Evolutionary conservation across 2,888 invertebrate genomes (phyloP).

Genomic region (Neocrepidodera transversa): DNA sequence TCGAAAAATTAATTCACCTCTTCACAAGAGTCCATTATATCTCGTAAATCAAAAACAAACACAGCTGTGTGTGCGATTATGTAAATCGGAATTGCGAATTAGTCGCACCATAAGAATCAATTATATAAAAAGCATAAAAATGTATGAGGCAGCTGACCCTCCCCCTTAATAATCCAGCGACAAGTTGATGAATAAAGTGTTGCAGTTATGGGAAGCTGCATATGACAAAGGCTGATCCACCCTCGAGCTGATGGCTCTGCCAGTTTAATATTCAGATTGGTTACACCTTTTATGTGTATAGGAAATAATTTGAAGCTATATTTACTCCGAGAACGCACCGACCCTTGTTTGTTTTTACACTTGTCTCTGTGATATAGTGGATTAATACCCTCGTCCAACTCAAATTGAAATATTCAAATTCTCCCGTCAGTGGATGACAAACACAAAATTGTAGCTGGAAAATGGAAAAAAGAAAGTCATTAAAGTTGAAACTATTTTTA

Average conservation of each 20-base stretch:
- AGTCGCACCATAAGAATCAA: constrained; percentile 50
- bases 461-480: constrained; percentile 22
- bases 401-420: constrained; percentile 30
- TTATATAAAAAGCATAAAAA: constrained; percentile 57
- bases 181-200: constrained; percentile 60
- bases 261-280: constrained; percentile 62
- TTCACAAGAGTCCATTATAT: constrained; percentile 33
- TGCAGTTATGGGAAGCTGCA: constrained; percentile 60
- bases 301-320: constrained; percentile 60
- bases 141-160: constrained; percentile 58
- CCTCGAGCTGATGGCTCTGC: constrained; percentile 22
- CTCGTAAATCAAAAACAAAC: constrained; percentile 42
- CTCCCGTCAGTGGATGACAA: constrained; percentile 22
- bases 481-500: background rate
- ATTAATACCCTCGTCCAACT: constrained; percentile 53
- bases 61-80: constrained; percentile 46
- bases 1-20: constrained; percentile 28
- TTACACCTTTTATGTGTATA: constrained; percentile 62
- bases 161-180: constrained; percentile 58
- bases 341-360: constrained; percentile 62
- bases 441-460: constrained; percentile 17
- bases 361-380: constrained; percentile 58
- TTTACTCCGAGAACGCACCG: constrained; percentile 52
- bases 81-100: constrained; percentile 50
- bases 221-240: constrained; percentile 55